phyloP scores from a whole-genome alignment of 2,113 vertebrate genomes.

The Carollia perspicillata region DNA sequence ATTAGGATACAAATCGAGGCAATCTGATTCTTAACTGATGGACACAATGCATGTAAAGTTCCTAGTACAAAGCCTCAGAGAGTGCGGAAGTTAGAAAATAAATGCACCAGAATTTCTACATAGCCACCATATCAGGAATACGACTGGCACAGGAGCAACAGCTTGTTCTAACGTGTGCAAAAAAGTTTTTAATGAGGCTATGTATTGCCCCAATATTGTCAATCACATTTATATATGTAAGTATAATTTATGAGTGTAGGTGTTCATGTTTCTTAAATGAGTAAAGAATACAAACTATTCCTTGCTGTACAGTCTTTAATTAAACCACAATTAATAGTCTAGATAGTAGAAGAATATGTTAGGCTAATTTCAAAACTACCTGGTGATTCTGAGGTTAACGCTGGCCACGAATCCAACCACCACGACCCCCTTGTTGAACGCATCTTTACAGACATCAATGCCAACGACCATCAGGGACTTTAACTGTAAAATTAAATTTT shows the following conservation, averaged over 20 bases:
- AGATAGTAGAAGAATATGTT: background rate
- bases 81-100: background rate
- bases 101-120: background rate
- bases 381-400: conserved; percentile 73
- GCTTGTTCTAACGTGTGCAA: background rate
- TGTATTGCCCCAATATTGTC: background rate
- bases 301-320: background rate
- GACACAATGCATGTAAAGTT: background rate
- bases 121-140: background rate
- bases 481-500: conserved; percentile 69
- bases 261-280: background rate
- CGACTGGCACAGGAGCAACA: background rate
- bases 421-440: conserved; percentile 25
- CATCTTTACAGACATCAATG: conserved; percentile 72
- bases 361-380: conserved; percentile 67
- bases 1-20: background rate
- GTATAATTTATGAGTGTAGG: background rate
- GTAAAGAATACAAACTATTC: background rate
- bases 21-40: background rate
- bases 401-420: conserved; percentile 80
- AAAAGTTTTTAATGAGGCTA: background rate
- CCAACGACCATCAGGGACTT: conserved; percentile 77
- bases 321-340: background rate
- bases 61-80: background rate
- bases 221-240: background rate